Percentiles rank a stretch among this genome's conserved stretches.
These are phyloP conservation scores for Aproaerema taeniolella DNA, from an alignment of 2,888 invertebrate species.

Conservation along the genomic window DNA sequence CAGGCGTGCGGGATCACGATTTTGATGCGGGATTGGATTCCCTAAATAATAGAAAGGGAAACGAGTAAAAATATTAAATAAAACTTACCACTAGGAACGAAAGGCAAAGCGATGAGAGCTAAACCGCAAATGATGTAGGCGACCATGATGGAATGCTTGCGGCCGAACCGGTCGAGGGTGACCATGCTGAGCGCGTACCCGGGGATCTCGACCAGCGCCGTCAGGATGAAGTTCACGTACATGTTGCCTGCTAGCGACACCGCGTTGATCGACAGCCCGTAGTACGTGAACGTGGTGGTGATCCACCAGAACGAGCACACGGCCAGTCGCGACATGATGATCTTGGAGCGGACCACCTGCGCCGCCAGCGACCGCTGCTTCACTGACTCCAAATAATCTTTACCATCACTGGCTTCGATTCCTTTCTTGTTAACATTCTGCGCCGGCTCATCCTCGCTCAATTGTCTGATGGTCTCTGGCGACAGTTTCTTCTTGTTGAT, in stretches of 20 bases:
- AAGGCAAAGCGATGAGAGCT: constrained; percentile 75
- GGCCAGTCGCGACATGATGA: constrained; percentile 66
- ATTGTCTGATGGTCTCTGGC: constrained; percentile 38
- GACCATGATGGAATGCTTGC: constrained; percentile 75
- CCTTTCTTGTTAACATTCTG: background rate
- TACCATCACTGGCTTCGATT: background rate
- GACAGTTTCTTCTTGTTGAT: constrained; percentile 58
- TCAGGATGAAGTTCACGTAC: constrained; percentile 86
- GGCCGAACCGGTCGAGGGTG: constrained; percentile 76
- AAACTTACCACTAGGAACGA: constrained; percentile 61
- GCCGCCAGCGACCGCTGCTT: constrained; percentile 30
- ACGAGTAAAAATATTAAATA: too few species aligned
- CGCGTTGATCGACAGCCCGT: constrained; percentile 87
- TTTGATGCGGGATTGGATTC: too few species aligned
- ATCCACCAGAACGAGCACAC: constrained; percentile 89
- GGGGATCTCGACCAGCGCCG: constrained; percentile 80
- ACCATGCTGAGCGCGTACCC: constrained; percentile 78
- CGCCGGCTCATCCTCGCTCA: constrained; percentile 25
- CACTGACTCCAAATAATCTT: background rate
- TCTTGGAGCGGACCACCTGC: constrained; percentile 69
- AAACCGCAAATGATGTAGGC: constrained; percentile 77
- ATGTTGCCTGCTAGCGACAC: constrained; percentile 85
- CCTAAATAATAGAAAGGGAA: too few species aligned
- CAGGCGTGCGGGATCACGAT: too few species aligned
- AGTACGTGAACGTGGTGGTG: constrained; percentile 87